Evolutionary conservation across 30 jellyfish, hydroid and myxozoan genomes (phyloP), one percentile per base, ranked within the genome.

Genomic region (Chironex yamaguchii): DNA sequence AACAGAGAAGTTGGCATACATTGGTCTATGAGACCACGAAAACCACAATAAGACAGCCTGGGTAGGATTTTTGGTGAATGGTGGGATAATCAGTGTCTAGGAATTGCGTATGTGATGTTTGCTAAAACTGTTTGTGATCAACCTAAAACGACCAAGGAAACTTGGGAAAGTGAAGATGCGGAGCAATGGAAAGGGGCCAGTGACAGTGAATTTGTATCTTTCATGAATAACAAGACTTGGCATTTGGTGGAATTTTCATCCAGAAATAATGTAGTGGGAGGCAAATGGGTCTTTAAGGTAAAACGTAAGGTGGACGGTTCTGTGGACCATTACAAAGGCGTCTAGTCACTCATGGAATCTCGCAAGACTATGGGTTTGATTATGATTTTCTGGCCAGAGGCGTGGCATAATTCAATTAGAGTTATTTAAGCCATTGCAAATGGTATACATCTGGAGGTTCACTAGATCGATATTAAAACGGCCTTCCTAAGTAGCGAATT

Each of bases 381-480:
- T n/a, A n/a, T n/a, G n/a, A 72, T 81, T 0, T 81, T 64, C 53
- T 34, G 80, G 36, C 93, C 93, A 1, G 93, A 67, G 17, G 87
- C 54, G 29, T 58, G 81, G 3, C 70, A 82, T 70, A 49, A 42
- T 29, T 72, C 93, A 32, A 82, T 82, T 52, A 67, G 93, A 50
- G 30, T 80, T n/a, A 24, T 67, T 54, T 34, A 67, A 20, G 86
- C 86, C 23, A 20, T 67, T 2, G 86, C 93, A n/a, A n/a, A 82
- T 48, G 71, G 22, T 52, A 27, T 27, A 33, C 80, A 68, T 42
- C 36, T 53, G 73, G 86, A 67, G 32, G 71, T 82, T 3, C 93
- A 82, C 52, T 86, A 82, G 69, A 84, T 69, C 82, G 94, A 84
- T 36, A 74, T 71, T 26, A 84, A n/a, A n/a, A n/a, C n/a, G n/a